Base-by-base conservation (phyloP, 2,888 invertebrate species). In the Dynastes hyllus region DNA sequence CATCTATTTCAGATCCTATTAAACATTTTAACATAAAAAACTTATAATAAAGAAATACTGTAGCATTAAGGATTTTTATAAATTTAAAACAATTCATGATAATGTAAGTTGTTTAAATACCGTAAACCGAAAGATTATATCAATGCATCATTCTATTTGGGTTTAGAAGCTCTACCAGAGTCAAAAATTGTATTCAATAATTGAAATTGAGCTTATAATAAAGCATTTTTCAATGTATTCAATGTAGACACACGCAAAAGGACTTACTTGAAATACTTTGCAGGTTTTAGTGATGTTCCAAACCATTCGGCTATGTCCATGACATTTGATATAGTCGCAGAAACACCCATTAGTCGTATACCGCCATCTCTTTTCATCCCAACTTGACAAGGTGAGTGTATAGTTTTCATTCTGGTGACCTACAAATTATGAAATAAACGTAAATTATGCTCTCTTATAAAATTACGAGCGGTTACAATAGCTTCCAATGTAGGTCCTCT, bases 401-500 rank as follows among this genome's bases (percentile, higher is more conserved):
- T 92, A 22, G 94, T 94, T 89, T 95, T 95, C 95, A 96, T 95
- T 80, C 96, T 90, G 84, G 94, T 86, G 9, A 89, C 86, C 88
- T 88, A 80, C 27, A 80, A 83, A 53, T 9, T 50, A 79, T 5
- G 32, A 63, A 63, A 63, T 27, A 32, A 9, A 9, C 8, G 8
- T 9, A 63, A 63, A 63, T 4, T 9, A 63, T 63, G 27, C 11
- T 29, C 9, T 13, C n/a, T 63, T 32, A 32, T 32, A 27, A 8
- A 27, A 29, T 61, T 55, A 55, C 22, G 3, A 32, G 13, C 29
- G 9, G 8, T 94, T 69, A 96, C 93, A 0, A 96, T 93, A 11
- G 94, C 94, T 89, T 96, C 96, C 65, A 96, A 88, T 11, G 93
- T 94, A 0, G 95, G 93, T 0, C 96, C 96, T 73, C 96, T 90